These are phyloP conservation scores for Cololabis saira DNA, from an alignment of 2,113 vertebrate genomes.

Conservation along the genomic window DNA sequence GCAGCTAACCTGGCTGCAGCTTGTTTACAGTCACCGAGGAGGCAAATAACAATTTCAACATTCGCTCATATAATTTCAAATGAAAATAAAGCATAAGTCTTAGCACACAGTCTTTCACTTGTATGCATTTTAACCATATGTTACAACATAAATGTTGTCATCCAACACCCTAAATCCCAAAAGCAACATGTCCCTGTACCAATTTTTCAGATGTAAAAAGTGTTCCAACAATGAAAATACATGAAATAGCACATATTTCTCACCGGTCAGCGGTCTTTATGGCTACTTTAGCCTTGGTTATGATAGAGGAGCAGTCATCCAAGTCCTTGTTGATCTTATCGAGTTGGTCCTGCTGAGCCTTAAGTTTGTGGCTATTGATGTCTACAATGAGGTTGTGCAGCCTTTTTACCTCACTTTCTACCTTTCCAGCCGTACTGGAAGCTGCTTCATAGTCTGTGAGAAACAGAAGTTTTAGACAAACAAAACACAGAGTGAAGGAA, in stretches of 20 bases:
- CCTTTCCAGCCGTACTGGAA: conserved; percentile 84
- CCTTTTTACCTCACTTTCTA: conserved; percentile 91
- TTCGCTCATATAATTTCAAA: too few species aligned
- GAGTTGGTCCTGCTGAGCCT: conserved; percentile 91
- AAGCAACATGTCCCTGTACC: too few species aligned
- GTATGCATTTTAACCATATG: too few species aligned
- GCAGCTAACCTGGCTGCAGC: too few species aligned
- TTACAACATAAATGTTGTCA: too few species aligned
- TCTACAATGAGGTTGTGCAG: conserved; percentile 91
- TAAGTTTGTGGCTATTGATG: conserved; percentile 90
- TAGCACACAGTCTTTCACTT: too few species aligned
- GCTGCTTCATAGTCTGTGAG: conserved; percentile 84
- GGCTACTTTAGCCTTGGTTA: conserved; percentile 94
- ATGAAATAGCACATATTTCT: neutral
- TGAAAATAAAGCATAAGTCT: too few species aligned
- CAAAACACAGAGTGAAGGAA: neutral
- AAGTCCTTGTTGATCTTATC: conserved; percentile 89
- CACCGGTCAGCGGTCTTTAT: conserved; percentile 92
- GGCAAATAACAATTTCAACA: too few species aligned
- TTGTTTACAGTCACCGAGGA: too few species aligned
- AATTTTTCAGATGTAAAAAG: neutral
- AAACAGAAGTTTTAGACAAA: neutral
- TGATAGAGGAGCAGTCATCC: conserved; percentile 86
- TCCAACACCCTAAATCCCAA: too few species aligned
- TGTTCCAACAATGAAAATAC: neutral